These are phyloP conservation scores for Drosophila sp. DNA, from an alignment of 1,140 invertebrate species.

Conservation along the genomic window DNA sequence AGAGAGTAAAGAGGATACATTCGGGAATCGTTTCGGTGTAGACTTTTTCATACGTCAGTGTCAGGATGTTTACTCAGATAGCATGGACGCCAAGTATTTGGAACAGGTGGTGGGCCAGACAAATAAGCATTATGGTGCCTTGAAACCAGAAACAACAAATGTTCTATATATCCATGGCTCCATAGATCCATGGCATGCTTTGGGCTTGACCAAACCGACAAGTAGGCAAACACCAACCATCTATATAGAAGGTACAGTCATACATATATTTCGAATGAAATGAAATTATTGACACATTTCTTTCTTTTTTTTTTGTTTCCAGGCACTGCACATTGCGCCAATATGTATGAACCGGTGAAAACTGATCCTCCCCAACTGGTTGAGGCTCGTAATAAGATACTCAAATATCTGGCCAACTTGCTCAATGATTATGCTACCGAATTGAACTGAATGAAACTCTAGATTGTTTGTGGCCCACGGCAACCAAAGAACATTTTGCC, in stretches of 20 bases:
- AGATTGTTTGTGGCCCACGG: not conserved
- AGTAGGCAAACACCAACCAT: constrained; percentile 86
- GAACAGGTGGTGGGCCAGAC: constrained; percentile 87
- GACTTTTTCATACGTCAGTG: constrained; percentile 93
- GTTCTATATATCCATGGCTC: constrained; percentile 95
- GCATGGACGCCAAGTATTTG: constrained; percentile 69
- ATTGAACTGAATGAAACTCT: constrained; percentile 27
- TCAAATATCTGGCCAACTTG: constrained; percentile 84
- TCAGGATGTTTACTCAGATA: constrained; percentile 90
- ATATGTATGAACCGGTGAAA: constrained; percentile 89
- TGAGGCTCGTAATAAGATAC: constrained; percentile 86
- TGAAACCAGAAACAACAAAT: constrained; percentile 88
- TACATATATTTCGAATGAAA: too few relatives aligned
- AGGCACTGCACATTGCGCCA: constrained; percentile 92
- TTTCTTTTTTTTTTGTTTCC: constrained; percentile 4
- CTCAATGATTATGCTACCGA: constrained; percentile 48
- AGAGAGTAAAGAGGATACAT: constrained; percentile 88
- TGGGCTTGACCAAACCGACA: constrained; percentile 87
- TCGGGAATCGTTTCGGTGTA: constrained; percentile 90
- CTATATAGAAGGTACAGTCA: constrained; percentile 87
- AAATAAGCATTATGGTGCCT: constrained; percentile 91
- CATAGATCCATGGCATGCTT: constrained; percentile 96
- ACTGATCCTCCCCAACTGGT: constrained; percentile 86
- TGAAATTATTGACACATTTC: not conserved
- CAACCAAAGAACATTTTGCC: not conserved